Evolutionary conservation across 2,113 vertebrate genomes (phyloP), one percentile per base, ranked within the genome.

Genomic region (Brienomyrus brachyistius): DNA sequence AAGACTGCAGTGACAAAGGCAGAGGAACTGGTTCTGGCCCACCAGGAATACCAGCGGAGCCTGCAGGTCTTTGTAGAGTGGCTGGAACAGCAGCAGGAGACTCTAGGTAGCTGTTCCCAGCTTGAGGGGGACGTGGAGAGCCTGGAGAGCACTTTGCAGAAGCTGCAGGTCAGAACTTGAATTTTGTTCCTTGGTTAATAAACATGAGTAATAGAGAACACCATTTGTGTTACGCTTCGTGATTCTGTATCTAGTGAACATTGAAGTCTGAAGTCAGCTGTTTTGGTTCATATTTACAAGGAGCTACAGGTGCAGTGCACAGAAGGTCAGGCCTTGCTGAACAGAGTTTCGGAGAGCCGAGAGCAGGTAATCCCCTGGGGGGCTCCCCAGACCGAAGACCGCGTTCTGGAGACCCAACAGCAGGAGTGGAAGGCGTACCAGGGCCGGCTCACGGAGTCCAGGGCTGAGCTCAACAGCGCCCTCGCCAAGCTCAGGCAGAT

Each of bases 41-140:
- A 99, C 91, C 97, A 98, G 92, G 97, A 97, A 27, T 99, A 99
- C 92, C 98, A 99, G 93, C 95, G 96, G 90, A 96, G 96, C 23
- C 91, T 99, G n/a, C 97, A 98, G 89, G 93, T 94, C 45, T 99
- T 99, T 95, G 98, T 99, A 93, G 94, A 95, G 87, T 99, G 98
- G 98, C 91, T 99, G 92, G 96, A 96, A 87, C 97, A 97, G 91
- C 96, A 99, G 88, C 97, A 97, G 91, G 97, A 97, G 87, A 96
- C 95, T 47, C 95, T 99, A 87, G 95, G 94, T 7, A 95, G 91
- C 17, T 94, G 96, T 27, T 97, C 95, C 2, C 96, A 97, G 89
- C 95, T 97, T 80, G 96, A 97, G 91, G 97, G 97, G 54, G 97
- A 97, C 13, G 92, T 95, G 8, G 95, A 96, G 27, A 94, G 95